Base-by-base conservation (phyloP, 1,140 invertebrate genomes). In the Helicoverpa zea region DNA sequence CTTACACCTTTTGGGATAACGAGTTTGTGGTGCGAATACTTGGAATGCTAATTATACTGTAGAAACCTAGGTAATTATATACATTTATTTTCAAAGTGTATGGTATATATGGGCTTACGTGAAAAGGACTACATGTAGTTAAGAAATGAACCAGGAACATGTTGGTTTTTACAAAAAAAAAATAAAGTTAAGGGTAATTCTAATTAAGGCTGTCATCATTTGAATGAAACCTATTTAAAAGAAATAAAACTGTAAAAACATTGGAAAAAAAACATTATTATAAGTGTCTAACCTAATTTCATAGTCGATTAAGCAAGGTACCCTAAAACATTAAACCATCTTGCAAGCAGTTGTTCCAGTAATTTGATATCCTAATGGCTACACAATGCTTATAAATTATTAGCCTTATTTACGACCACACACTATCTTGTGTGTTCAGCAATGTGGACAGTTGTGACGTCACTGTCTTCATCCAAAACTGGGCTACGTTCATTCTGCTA, bases 311-410 rank as follows among this genome's bases (percentile, higher is more conserved):
- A 61, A 61, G n/a, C 59, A 74, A 61, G 59, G 72, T 74, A 56
- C 72, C 72, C 47, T 18, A 61, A 75, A 75, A 61, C 72, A 75
- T 75, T 61, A 61, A 49, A 77, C 47, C 49, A 66, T 77, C 52
- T 54, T 47, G 43, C 72, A 49, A 35, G 54, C 23, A 61, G 72
- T 75, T 59, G 11, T 5, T 35, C 35, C 3, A 12, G 49, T 77
- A 54, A 77, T 77, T 66, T 43, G 61, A 77, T 77, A 63, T 54
- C 52, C 43, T 66, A 77, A 77, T 23, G 61, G 47, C 35, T 66
- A 77, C 75, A 66, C 75, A 63, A 30, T 52, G 23, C 61, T 63
- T 35, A 64, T 77, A 77, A 64, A 77, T 77, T 66, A 66, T 66
- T 66, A 66, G 43, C 23, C 75, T 64, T 66, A 77, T 66, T 77